Evolutionary conservation across 2,113 vertebrate genomes (phyloP), one percentile per base, ranked within the genome.

Genomic region (Meles meles): DNA sequence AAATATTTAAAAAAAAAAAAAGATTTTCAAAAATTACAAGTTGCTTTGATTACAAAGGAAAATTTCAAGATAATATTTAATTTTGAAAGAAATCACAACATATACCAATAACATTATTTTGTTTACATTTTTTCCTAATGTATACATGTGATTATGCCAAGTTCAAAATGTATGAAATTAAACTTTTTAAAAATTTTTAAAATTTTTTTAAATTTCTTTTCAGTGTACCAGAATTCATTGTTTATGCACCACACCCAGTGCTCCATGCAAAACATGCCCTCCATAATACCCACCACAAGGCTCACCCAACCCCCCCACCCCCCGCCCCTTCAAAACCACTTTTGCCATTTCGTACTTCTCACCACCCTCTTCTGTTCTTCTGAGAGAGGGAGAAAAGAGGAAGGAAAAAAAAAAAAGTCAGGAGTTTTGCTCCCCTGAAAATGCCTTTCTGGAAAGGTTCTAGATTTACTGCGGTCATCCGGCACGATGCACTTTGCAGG

Each of bases 131-230:
- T 88, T 89, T 90, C 42, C 44, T 59, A n/a, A 85, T 80, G 44
- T 31, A 88, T 27, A 90, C 34, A 82, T 3, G 5, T 88, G 6
- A 44, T 63, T 57, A 88, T 52, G 34, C 25, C 42, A 84, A 84
- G n/a, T 79, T 85, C 91, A 96, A 97, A 93, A 97, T 9, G 20
- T 72, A 27, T 91, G 57, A 90, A 91, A 72, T 76, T 74, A 61
- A 82, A 85, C 27, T 79, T 23, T 88, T 96, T 49, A 52, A 52
- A 49, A 49, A 3, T 5, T 17, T 52, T 52, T 52, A 52, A 52
- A n/a, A n/a, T n/a, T 52, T 52, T 52, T 52, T 52, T 17, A 17
- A 17, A 52, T 52, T 52, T 52, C 49, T 52, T 52, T 52, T 52
- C 49, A 52, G 49, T 52, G 49, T 52, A 52, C 49, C 49, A 52